Conservation (phyloP, 2,888 invertebrate species). For the Pocota personata region DNA sequence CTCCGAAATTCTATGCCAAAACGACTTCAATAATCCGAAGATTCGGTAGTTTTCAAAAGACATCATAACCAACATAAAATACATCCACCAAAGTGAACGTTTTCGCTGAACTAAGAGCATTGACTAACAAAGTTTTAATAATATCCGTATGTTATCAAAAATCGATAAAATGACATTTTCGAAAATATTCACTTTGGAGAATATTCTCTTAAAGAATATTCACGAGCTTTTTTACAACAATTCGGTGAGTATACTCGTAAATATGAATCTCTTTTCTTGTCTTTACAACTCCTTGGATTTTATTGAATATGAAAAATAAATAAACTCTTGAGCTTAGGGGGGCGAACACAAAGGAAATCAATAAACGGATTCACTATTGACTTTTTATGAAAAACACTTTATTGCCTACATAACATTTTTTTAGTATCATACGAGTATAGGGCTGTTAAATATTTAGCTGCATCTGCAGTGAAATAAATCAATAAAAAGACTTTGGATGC, state of each 20-base stretch:
- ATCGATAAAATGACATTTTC: background rate
- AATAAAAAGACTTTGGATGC: background rate
- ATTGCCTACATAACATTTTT: conserved; percentile 2
- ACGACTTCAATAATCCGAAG: too few species aligned
- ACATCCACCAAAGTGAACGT: too few species aligned
- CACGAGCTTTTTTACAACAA: background rate
- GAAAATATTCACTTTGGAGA: background rate
- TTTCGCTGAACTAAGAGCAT: too few species aligned
- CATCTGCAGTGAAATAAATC: background rate
- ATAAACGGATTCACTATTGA: conserved; percentile 15
- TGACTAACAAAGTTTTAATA: background rate
- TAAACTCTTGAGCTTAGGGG: background rate
- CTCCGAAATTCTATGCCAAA: too few species aligned
- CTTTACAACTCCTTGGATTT: background rate
- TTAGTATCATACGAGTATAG: conserved; percentile 1
- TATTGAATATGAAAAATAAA: conserved; percentile 24
- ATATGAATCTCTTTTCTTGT: background rate
- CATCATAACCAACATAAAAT: too few species aligned
- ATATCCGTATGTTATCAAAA: background rate
- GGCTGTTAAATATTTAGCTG: conserved; percentile 18
- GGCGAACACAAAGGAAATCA: background rate
- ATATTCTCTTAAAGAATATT: background rate
- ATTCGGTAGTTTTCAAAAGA: too few species aligned
- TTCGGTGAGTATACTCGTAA: background rate
- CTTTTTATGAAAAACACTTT: conserved; percentile 4